A percentile compares a stretch with the other conserved stretches of the same genome.
Conservation (phyloP, 2,888 invertebrate species). For the Leucoma salicis region DNA sequence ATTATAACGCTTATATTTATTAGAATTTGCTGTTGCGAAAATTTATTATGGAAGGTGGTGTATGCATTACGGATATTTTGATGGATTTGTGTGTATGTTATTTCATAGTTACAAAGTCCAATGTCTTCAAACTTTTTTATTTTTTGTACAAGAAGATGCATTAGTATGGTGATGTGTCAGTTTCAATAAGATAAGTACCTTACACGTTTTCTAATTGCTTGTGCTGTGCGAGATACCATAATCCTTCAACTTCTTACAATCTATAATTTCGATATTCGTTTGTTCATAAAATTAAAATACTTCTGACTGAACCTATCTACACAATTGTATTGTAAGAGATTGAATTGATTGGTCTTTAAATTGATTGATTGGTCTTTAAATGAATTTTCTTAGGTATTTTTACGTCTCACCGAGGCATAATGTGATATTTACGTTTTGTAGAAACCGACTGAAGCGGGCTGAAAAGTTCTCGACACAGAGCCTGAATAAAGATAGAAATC, state of each 20-base stretch:
- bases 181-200: constrained; percentile 55
- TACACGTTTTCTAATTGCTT: constrained; percentile 37
- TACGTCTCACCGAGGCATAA: constrained; percentile 62
- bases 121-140: constrained; percentile 8
- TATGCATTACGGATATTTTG: constrained; percentile 3
- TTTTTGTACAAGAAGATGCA: constrained; percentile 22
- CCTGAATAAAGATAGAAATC: constrained; percentile 38
- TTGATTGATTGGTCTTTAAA: no score
- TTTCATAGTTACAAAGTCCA: constrained; percentile 67
- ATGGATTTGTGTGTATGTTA: constrained; percentile 21
- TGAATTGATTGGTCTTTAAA: not conserved
- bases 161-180: constrained; percentile 28
- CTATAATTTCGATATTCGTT: not conserved
- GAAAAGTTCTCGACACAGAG: constrained; percentile 44
- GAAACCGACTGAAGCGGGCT: constrained; percentile 69
- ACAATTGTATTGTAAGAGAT: not conserved
- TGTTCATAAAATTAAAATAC: constrained; percentile 10
- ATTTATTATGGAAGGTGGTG: not conserved
- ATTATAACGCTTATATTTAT: not conserved
- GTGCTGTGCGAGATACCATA: constrained; percentile 54
- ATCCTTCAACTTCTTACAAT: constrained; percentile 1
- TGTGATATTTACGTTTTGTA: constrained; percentile 72
- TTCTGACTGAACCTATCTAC: not conserved
- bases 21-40: not conserved
- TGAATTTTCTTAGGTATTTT: constrained; percentile 14